Evolutionary conservation across 1,140 invertebrate species (phyloP).

Genomic region (Drosophila dunni): DNA sequence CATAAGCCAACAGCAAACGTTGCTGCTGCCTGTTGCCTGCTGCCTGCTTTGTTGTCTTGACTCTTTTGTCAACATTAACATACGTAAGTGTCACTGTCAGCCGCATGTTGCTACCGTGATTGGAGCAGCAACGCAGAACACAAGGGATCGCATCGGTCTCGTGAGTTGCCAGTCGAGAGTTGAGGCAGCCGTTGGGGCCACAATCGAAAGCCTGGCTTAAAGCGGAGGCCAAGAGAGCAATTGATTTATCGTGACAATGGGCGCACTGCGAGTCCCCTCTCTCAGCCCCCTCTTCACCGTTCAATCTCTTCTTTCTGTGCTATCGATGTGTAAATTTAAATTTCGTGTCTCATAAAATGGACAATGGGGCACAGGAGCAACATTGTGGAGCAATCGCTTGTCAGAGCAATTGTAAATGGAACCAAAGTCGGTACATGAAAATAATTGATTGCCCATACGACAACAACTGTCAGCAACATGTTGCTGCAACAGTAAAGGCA

Average conservation of each 20-base stretch:
- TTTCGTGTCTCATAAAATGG: conserved; percentile 78
- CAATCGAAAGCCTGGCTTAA: conserved; percentile 3
- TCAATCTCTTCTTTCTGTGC: conserved; percentile 13
- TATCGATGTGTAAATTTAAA: conserved; percentile 80
- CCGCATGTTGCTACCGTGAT: conserved; percentile 73
- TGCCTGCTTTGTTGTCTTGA: conserved; percentile 54
- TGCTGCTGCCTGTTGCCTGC: conserved; percentile 34
- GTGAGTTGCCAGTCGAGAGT: conserved; percentile 1
- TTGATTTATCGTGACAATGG: conserved; percentile 84
- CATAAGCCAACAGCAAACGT: conserved; percentile 10
- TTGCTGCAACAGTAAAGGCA: conserved; percentile 43
- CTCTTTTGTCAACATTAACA: conserved; percentile 84
- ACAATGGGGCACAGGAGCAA: conserved; percentile 57
- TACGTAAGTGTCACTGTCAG: conserved; percentile 81
- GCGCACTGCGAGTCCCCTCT: conserved; percentile 44
- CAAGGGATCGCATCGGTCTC: conserved; percentile 29
- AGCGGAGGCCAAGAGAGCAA: conserved; percentile 69
- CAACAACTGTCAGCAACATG: conserved; percentile 69
- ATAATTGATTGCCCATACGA: conserved; percentile 54
- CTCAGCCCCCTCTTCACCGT: neutral
- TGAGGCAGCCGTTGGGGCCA: conserved; percentile 5
- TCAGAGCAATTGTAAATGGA: conserved; percentile 46
- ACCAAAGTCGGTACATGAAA: conserved; percentile 36
- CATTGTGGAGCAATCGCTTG: conserved; percentile 31
- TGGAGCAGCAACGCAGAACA: conserved; percentile 16